These are phyloP conservation scores for Xyrichtys novacula DNA, from an alignment of 2,797 vertebrate species.

Conservation along the genomic window DNA sequence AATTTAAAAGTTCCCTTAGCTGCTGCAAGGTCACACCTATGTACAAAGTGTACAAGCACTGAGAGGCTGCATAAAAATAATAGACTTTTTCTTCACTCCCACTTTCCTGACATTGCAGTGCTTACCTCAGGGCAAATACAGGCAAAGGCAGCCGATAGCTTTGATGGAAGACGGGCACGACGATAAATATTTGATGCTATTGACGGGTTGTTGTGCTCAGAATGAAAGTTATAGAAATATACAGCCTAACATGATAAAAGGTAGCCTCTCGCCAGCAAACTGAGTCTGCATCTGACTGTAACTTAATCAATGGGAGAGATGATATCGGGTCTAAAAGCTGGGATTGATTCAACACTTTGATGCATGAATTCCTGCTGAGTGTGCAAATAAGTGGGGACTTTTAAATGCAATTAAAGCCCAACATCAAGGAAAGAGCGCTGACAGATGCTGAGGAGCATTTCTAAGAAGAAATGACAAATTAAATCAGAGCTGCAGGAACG, in stretches of 20 bases:
- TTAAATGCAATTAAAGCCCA: slow-evolving; percentile 26
- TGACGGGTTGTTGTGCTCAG: slow-evolving; percentile 70
- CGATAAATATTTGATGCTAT: slow-evolving; percentile 89
- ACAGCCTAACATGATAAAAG: slow-evolving; percentile 53
- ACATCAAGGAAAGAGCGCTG: slow-evolving; percentile 16
- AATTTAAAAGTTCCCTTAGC: slow-evolving; percentile 51
- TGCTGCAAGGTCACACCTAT: slow-evolving; percentile 61
- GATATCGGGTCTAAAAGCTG: slow-evolving; percentile 36
- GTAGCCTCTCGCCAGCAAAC: slow-evolving; percentile 16
- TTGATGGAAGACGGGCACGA: slow-evolving; percentile 86
- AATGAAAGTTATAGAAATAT: slow-evolving; percentile 49
- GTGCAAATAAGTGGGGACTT: neutral
- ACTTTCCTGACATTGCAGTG: slow-evolving; percentile 69
- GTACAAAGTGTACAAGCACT: slow-evolving; percentile 35
- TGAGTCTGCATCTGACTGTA: slow-evolving; percentile 31
- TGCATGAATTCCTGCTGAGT: slow-evolving; percentile 29
- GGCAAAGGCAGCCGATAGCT: slow-evolving; percentile 76
- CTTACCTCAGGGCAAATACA: slow-evolving; percentile 72
- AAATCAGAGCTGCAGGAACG: neutral
- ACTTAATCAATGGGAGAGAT: slow-evolving; percentile 25
- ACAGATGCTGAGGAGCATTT: slow-evolving; percentile 11
- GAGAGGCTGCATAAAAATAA: slow-evolving; percentile 61
- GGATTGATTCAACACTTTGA: slow-evolving; percentile 35
- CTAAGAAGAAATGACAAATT: slow-evolving; percentile 1
- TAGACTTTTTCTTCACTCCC: slow-evolving; percentile 58